phyloP scores from a whole-genome alignment of 2,113 vertebrate genomes.

The Pterophyllum scalare region DNA sequence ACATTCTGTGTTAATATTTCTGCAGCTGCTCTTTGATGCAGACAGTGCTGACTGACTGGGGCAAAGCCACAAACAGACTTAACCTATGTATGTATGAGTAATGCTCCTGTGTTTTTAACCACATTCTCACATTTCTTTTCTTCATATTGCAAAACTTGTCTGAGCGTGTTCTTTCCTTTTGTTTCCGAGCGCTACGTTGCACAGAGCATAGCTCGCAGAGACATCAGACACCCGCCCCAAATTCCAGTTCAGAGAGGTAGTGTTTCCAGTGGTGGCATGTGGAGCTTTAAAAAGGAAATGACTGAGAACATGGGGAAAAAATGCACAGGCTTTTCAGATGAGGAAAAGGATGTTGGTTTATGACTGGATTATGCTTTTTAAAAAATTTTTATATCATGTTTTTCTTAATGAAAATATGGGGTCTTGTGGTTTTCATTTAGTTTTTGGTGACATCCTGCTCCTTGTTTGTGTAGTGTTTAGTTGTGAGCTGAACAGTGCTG shows the following conservation, averaged over 20 bases:
- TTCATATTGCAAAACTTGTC: conserved; percentile 57
- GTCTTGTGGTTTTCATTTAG: background rate
- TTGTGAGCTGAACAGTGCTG: conserved; percentile 9
- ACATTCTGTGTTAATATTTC: conserved; percentile 12
- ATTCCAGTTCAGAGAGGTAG: conserved; percentile 60
- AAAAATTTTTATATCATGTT: background rate
- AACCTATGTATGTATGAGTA: conserved; percentile 46
- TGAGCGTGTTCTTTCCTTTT: conserved; percentile 58
- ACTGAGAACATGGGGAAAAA: conserved; percentile 14
- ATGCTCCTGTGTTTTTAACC: conserved; percentile 46
- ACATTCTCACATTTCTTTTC: conserved; percentile 66
- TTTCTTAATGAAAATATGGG: background rate
- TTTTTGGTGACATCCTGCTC: background rate
- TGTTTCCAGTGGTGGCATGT: conserved; percentile 52
- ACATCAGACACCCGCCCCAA: conserved; percentile 43
- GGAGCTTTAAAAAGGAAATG: conserved; percentile 50
- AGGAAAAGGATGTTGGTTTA: conserved; percentile 25
- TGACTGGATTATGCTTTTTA: background rate
- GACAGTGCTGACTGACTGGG: conserved; percentile 48
- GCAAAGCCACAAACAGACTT: conserved; percentile 31
- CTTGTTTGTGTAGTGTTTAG: background rate
- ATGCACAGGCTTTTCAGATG: conserved; percentile 35
- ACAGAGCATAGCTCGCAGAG: conserved; percentile 34
- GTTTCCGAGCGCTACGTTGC: conserved; percentile 34
- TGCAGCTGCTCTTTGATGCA: conserved; percentile 47